Conservation (phyloP, 2,113 vertebrate species). For the Copsychus sechellarum region DNA sequence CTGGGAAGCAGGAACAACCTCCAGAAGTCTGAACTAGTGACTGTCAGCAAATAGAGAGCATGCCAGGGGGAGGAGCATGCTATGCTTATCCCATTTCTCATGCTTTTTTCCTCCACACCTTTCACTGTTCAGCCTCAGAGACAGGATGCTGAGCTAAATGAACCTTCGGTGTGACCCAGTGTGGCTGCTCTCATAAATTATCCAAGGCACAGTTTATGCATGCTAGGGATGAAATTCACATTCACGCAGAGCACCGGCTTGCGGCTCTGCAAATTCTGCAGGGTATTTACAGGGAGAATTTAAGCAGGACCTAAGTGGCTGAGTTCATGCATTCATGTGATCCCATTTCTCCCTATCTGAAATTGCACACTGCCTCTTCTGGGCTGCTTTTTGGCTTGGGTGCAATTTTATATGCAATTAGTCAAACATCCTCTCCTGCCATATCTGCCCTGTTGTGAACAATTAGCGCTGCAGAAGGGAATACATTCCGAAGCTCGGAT, state of each 20-base stretch:
- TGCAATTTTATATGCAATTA: conserved; percentile 36
- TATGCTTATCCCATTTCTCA: not conserved
- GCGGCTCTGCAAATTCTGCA: not conserved
- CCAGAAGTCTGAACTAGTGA: not conserved
- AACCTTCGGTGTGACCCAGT: not conserved
- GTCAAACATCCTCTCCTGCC: conserved; percentile 11
- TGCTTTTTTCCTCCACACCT: not conserved
- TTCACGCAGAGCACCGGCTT: not conserved
- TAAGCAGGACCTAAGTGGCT: not conserved
- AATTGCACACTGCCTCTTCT: not conserved
- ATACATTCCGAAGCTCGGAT: not conserved
- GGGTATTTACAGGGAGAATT: not conserved
- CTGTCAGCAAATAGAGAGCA: not conserved
- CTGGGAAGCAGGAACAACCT: not conserved
- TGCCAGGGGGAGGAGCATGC: not conserved
- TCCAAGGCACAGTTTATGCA: not conserved
- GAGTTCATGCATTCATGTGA: not conserved
- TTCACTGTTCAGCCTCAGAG: not conserved
- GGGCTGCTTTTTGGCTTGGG: not conserved
- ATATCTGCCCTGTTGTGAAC: conserved; percentile 14
- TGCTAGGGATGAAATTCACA: not conserved
- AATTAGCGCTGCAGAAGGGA: not conserved
- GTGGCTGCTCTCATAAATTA: conserved; percentile 46
- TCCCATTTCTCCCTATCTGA: not conserved
- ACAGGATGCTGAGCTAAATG: not conserved